Evolutionary conservation across 1,140 invertebrate genomes (phyloP).

Genomic region (Drosophila ercepeae): DNA sequence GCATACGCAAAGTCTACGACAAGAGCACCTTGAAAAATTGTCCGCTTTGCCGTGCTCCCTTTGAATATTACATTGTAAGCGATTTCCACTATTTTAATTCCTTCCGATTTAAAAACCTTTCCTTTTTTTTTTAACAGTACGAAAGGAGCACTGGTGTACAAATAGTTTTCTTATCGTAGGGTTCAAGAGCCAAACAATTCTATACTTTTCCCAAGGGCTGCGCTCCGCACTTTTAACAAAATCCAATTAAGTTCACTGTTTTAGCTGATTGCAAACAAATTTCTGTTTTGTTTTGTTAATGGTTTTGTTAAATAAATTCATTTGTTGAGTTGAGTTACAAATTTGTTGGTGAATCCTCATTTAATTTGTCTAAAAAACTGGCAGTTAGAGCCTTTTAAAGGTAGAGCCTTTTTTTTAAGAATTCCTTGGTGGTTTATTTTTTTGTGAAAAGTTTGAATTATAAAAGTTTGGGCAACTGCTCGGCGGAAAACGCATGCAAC

Average conservation of each 20-base stretch:
- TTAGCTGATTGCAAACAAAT: too few relatives aligned
- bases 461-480: constrained; percentile 54
- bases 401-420: not conserved
- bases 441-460: constrained; percentile 67
- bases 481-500: constrained; percentile 43
- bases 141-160: not conserved
- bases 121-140: constrained; percentile 1
- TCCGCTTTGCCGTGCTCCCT: constrained; percentile 48
- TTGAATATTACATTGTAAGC: constrained; percentile 64
- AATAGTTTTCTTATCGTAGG: constrained; percentile 16
- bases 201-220: not conserved
- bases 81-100: too few relatives aligned
- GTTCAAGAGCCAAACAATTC: not conserved
- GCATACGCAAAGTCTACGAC: constrained; percentile 40
- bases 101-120: not conserved
- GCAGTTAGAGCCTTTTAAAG: not conserved
- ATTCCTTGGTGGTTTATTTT: constrained; percentile 9
- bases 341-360: too few relatives aligned
- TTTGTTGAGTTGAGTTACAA: not conserved
- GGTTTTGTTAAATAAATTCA: not conserved
- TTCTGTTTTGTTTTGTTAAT: too few relatives aligned
- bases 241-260: not conserved
- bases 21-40: constrained; percentile 34
- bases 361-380: not conserved
- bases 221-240: not conserved